Percentiles rank a stretch among this genome's conserved stretches.
Conservation (phyloP, 1,140 invertebrate genomes). For the Asobara japonica region DNA sequence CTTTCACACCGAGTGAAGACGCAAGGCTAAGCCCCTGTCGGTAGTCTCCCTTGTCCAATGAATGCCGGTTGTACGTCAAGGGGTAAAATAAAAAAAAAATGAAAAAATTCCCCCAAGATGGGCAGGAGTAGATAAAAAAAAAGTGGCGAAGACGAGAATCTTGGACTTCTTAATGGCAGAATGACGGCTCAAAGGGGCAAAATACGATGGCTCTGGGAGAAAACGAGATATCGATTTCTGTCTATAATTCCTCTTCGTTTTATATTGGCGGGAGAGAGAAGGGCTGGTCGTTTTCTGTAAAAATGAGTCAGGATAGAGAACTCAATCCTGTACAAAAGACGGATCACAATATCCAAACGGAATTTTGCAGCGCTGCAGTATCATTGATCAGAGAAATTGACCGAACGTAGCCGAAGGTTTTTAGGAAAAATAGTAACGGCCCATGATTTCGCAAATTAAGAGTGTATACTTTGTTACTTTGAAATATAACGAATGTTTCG, state of each 20-base stretch:
- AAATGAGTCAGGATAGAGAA: not conserved
- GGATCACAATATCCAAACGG: not conserved
- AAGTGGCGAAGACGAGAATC: not conserved
- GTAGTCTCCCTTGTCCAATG: not conserved
- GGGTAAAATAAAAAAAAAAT: slow-evolving; percentile 15
- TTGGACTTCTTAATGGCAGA: slow-evolving; percentile 21
- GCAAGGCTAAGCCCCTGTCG: not conserved
- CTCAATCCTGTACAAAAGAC: not conserved
- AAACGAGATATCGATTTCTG: slow-evolving; percentile 4
- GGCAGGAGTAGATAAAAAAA: not conserved
- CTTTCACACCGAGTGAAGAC: not conserved
- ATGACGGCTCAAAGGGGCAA: not conserved
- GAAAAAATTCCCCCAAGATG: slow-evolving; percentile 9
- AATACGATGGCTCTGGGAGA: not conserved
- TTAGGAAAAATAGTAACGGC: no score
- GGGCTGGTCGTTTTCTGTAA: not conserved
- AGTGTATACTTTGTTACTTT: no score
- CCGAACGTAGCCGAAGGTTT: no score
- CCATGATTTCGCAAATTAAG: no score
- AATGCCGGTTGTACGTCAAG: not conserved
- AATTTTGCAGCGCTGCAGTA: no score
- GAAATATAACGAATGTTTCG: no score
- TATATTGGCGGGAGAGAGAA: not conserved
- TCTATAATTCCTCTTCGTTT: slow-evolving; percentile 2
- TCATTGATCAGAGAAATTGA: no score